Percentiles rank a stretch among this genome's conserved stretches.
phyloP scores from a whole-genome alignment of 1,140 invertebrate genomes.

The Hycleus phaleratus region DNA sequence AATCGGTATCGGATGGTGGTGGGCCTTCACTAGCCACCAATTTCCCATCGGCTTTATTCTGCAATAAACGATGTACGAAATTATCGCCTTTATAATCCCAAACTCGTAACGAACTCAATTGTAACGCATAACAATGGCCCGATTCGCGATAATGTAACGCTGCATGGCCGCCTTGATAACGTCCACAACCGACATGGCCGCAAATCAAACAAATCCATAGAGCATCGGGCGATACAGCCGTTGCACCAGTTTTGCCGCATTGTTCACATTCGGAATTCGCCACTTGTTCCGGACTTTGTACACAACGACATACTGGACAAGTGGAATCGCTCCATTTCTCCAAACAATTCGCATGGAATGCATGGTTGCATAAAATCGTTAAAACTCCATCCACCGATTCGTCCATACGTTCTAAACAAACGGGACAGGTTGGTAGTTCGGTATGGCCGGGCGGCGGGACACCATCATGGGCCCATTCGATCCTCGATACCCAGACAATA shows the following conservation, averaged over 20 bases:
- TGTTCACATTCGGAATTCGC: conserved; percentile 37
- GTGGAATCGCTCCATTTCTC: conserved; percentile 94
- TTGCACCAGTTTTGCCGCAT: conserved; percentile 27
- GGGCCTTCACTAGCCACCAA: conserved; percentile 65
- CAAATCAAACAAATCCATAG: conserved; percentile 99
- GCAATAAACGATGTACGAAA: conserved; percentile 92
- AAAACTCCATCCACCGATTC: conserved; percentile 95
- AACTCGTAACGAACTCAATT: conserved; percentile 89
- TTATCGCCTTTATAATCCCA: conserved; percentile 97
- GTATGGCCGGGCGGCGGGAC: conserved; percentile 70
- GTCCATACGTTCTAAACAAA: conserved; percentile 96
- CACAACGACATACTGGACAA: conserved; percentile 62
- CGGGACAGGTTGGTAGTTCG: conserved; percentile 95
- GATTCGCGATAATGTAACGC: conserved; percentile 87
- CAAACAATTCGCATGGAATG: conserved; percentile 92
- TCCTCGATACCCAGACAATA: conserved; percentile 88
- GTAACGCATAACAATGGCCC: conserved; percentile 94
- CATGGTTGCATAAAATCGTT: conserved; percentile 97
- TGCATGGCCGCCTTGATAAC: conserved; percentile 51
- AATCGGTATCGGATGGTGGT: conserved; percentile 49
- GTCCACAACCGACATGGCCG: conserved; percentile 94
- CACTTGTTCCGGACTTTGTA: conserved; percentile 81
- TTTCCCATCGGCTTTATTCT: conserved; percentile 97
- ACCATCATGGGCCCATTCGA: conserved; percentile 72
- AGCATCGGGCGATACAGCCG: conserved; percentile 53